Conservation (phyloP, 2,113 vertebrate species). For the Channa maculata region DNA sequence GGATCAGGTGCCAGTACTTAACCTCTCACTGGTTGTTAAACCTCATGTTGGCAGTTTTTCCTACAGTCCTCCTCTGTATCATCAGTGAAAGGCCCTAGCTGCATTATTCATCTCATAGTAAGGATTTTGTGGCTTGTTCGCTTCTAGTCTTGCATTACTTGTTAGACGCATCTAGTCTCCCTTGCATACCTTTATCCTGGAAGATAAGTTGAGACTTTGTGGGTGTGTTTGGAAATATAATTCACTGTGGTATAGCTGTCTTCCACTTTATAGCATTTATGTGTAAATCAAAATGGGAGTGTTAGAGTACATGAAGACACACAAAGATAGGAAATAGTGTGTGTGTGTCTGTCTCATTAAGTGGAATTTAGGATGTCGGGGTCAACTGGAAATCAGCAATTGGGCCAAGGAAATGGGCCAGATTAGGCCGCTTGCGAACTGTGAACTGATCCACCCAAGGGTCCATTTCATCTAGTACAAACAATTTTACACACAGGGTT, state of each 20-base stretch:
- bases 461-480: constrained; percentile 39
- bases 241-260: constrained; percentile 21
- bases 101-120: constrained; percentile 76
- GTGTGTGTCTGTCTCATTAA: constrained; percentile 59
- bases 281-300: constrained; percentile 8
- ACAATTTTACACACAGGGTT: constrained; percentile 39
- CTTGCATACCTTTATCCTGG: constrained; percentile 66
- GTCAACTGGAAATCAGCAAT: constrained; percentile 75
- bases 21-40: neutral
- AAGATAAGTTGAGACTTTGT: constrained; percentile 46
- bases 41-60: neutral
- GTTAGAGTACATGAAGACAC: neutral
- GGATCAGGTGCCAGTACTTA: constrained; percentile 17
- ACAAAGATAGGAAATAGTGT: neutral
- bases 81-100: constrained; percentile 42
- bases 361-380: constrained; percentile 28
- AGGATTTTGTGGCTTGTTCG: constrained; percentile 75
- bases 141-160: constrained; percentile 72
- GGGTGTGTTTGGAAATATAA: constrained; percentile 35
- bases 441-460: constrained; percentile 44
- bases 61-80: constrained; percentile 1
- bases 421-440: constrained; percentile 25
- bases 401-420: constrained; percentile 69
- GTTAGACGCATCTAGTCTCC: constrained; percentile 51
- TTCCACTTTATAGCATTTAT: constrained; percentile 1